Evolutionary conservation across 2,888 invertebrate species (phyloP).

Genomic region (Acleris literana): DNA sequence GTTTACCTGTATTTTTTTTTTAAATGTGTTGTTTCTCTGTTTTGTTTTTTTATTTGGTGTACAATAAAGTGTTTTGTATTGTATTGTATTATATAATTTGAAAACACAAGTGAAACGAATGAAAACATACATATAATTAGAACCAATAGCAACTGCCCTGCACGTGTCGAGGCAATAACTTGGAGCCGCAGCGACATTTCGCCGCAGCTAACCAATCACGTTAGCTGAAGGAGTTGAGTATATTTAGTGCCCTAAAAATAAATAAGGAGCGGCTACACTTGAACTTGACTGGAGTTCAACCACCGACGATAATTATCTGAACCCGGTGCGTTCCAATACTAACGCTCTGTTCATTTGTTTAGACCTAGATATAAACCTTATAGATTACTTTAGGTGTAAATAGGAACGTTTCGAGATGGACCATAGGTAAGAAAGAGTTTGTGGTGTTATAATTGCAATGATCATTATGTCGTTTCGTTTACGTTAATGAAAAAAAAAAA

Average conservation of each 20-base stretch:
- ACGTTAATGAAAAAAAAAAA: too few species aligned
- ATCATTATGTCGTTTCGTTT: too few species aligned
- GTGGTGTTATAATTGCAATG: too few species aligned
- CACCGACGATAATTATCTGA: constrained; percentile 65
- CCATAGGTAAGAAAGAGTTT: too few species aligned
- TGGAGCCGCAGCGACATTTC: constrained; percentile 22
- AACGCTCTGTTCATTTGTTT: constrained; percentile 6
- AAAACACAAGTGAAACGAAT: neutral
- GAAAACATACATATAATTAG: constrained; percentile 5
- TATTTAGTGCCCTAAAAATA: constrained; percentile 79
- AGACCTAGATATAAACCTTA: too few species aligned
- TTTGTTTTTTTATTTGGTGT: too few species aligned
- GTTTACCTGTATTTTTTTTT: too few species aligned
- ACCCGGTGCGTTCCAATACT: constrained; percentile 12
- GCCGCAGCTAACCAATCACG: constrained; percentile 39
- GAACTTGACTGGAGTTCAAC: constrained; percentile 75
- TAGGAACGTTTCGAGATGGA: too few species aligned
- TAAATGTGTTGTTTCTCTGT: too few species aligned
- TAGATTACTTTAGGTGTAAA: too few species aligned
- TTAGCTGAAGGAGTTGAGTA: constrained; percentile 63
- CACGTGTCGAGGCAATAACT: constrained; percentile 21
- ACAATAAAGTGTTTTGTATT: too few species aligned
- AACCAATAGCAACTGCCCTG: constrained; percentile 1
- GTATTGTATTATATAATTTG: too few species aligned
- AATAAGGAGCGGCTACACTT: constrained; percentile 68